Evolutionary conservation across 2,888 invertebrate species (phyloP).

Genomic region (Polydrusus tereticollis): DNA sequence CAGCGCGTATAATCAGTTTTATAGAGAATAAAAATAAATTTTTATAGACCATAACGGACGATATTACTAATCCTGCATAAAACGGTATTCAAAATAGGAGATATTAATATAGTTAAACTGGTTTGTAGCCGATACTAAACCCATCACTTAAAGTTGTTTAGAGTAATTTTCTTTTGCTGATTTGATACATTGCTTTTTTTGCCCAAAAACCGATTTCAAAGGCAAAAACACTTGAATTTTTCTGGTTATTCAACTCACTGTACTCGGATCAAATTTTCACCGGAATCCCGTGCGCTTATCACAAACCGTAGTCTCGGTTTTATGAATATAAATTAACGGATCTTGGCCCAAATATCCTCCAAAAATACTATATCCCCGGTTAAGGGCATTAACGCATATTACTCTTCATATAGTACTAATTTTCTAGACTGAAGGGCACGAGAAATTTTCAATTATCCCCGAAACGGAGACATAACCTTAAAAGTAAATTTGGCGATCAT

Average conservation of each 20-base stretch:
- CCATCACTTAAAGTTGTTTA: no score
- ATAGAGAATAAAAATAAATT: neutral
- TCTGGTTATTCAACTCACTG: neutral
- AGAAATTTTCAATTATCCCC: slow-evolving; percentile 31
- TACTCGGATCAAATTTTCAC: neutral
- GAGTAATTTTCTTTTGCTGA: no score
- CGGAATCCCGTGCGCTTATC: slow-evolving; percentile 4
- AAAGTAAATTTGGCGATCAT: slow-evolving; percentile 26
- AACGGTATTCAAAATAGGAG: no score
- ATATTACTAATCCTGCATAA: no score
- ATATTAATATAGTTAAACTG: no score
- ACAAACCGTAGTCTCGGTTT: slow-evolving; percentile 13
- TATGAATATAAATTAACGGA: slow-evolving; percentile 31
- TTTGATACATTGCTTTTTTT: no score
- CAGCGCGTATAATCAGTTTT: neutral
- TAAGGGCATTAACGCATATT: slow-evolving; percentile 16
- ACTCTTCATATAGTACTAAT: slow-evolving; percentile 29
- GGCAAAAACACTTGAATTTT: neutral
- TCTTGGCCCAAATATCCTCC: slow-evolving; percentile 19
- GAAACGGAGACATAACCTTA: slow-evolving; percentile 26
- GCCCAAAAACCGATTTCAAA: no score
- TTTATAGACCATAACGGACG: no score
- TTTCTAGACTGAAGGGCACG: slow-evolving; percentile 16
- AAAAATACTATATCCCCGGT: slow-evolving; percentile 26
- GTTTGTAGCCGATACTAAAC: no score